Base-by-base conservation (phyloP, 2,888 invertebrate genomes). In the Agrilus mali region DNA sequence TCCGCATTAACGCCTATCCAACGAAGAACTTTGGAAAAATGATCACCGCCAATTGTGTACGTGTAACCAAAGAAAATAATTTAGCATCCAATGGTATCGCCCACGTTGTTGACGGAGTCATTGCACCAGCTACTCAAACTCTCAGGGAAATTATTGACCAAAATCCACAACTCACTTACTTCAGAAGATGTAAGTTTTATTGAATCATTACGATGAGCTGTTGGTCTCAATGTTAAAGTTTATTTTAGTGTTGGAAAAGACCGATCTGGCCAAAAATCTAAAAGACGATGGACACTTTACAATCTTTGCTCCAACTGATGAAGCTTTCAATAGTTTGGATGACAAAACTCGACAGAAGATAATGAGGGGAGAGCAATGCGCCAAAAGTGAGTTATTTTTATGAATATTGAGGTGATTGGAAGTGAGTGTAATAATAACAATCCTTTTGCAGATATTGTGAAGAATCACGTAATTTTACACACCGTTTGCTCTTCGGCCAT, bases 41-140 rank as follows among this genome's bases (percentile, higher is more conserved):
- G 51, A 57, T 72, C 20, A 81, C 82, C 6, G 81, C 78, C 8
- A 84, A 85, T 60, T 85, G 85, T 60, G 75, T 75, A 15, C 71
- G 72, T 39, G 64, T 85, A 31, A 68, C 67, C 32, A 73, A 73
- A 46, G 64, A 71, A 22, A 79, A 84, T 60, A 73, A 77, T 53
- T 63, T 75, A 41, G 76, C 81, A 1, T 72, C 72, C 35, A 79
- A 80, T 56, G 82, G 82, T 13, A 71, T 83, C 42, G 70, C 82
- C 12, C 82, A 84, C 57, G 65, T 78, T 1, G 65, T 81, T 13
- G 73, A 74, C 38, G 69, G 73, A n/a, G 73, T 81, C 4, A 64
- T 83, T 36, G 57, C 63, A 37, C 76, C 78, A 1, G 71, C 74
- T 7, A 70, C 63, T 27, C 68, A 71, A 47, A 70, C 68, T 36